Conservation (phyloP, 1,140 invertebrate species). For the Adelges cooleyi region DNA sequence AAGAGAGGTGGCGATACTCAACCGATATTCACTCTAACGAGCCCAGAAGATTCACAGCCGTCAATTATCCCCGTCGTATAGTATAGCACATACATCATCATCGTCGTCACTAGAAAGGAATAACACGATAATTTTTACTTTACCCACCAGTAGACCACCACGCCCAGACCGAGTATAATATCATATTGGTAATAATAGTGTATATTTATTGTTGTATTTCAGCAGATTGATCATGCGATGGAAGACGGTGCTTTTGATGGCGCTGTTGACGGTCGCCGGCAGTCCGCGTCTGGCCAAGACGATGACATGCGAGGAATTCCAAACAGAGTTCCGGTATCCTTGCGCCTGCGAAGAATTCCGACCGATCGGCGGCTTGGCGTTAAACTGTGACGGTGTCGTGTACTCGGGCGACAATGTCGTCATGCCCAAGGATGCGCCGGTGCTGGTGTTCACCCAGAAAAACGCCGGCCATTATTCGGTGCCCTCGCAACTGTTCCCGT, state of each 20-base stretch:
- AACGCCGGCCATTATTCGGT: constrained; percentile 65
- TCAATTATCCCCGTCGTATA: too few relatives aligned
- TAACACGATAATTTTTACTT: too few relatives aligned
- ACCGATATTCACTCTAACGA: too few relatives aligned
- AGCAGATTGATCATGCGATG: not conserved
- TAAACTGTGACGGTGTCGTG: constrained; percentile 74
- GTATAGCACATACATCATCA: too few relatives aligned
- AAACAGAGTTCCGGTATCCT: constrained; percentile 32
- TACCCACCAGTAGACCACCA: too few relatives aligned
- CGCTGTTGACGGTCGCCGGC: not conserved
- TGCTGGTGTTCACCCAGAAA: constrained; percentile 62
- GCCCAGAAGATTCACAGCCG: too few relatives aligned
- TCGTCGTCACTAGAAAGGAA: too few relatives aligned
- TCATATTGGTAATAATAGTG: too few relatives aligned
- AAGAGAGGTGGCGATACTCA: too few relatives aligned
- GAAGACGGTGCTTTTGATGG: not conserved
- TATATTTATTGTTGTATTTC: not conserved
- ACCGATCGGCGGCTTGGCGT: constrained; percentile 33
- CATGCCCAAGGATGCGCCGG: constrained; percentile 58
- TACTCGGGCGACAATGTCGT: constrained; percentile 62
- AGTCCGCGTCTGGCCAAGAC: not conserved
- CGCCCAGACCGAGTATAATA: too few relatives aligned
- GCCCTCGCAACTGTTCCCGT: constrained; percentile 50
- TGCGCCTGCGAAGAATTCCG: constrained; percentile 31
- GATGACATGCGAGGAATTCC: constrained; percentile 31